A percentile compares a stretch with the other conserved stretches of the same genome.
Evolutionary conservation across 2,113 vertebrate genomes (phyloP).

Genomic region (Pygoscelis adeliae): DNA sequence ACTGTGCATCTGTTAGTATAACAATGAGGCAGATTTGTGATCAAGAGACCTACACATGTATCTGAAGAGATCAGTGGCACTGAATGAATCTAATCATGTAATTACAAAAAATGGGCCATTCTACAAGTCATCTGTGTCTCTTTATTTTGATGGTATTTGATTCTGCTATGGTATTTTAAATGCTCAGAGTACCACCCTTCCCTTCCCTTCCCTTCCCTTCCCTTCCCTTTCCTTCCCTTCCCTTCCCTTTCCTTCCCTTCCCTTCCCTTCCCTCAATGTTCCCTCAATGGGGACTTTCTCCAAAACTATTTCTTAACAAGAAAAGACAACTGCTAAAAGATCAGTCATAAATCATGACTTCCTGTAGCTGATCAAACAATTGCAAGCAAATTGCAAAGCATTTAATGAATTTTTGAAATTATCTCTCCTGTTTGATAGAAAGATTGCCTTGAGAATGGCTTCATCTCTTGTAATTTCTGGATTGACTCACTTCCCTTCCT

Average conservation of each 20-base stretch:
- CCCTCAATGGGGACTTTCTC: background rate
- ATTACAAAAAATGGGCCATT: constrained; percentile 56
- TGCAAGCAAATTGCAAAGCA: background rate
- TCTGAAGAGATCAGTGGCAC: constrained; percentile 57
- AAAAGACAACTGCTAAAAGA: background rate
- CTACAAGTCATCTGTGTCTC: constrained; percentile 7
- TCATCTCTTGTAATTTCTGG: background rate
- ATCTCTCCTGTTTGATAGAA: background rate
- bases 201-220: background rate
- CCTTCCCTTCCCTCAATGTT: no score
- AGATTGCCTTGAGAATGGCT: background rate
- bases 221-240: background rate
- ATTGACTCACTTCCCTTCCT: background rate
- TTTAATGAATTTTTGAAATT: background rate
- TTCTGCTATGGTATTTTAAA: background rate
- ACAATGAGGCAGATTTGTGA: constrained; percentile 46
- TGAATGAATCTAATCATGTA: constrained; percentile 47
- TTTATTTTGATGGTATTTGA: constrained; percentile 34
- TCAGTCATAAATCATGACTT: background rate
- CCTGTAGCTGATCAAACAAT: background rate
- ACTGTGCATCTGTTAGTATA: constrained; percentile 60
- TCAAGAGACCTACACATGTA: constrained; percentile 61
- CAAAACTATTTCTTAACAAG: background rate
- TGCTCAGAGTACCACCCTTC: background rate
- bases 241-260: no score